These are phyloP conservation scores for Drosophila heteroneura DNA, from an alignment of 2,888 invertebrate species.

Conservation along the genomic window DNA sequence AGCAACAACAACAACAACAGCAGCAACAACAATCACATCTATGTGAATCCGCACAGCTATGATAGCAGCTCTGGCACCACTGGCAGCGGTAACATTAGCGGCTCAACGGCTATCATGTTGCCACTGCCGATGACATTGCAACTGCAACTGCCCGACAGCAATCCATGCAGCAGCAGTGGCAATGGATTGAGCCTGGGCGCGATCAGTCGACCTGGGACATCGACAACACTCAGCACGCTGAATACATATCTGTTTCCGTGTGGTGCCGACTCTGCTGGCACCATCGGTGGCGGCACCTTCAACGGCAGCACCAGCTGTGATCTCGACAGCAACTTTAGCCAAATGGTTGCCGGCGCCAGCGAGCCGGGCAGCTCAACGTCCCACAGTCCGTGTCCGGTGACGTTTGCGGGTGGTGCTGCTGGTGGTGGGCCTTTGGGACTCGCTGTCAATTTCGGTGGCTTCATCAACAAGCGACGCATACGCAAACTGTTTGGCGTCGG, in stretches of 20 bases:
- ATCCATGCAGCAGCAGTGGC: conserved; percentile 37
- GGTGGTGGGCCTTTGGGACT: conserved; percentile 56
- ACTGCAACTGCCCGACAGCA: conserved; percentile 39
- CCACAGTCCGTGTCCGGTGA: conserved; percentile 41
- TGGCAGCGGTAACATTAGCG: conserved; percentile 73
- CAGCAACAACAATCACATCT: conserved; percentile 83
- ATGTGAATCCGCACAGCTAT: conserved; percentile 84
- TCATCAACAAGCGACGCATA: conserved; percentile 81
- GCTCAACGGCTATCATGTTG: conserved; percentile 74
- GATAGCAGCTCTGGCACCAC: conserved; percentile 80
- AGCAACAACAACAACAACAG: conserved; percentile 26
- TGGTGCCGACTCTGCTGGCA: conserved; percentile 78
- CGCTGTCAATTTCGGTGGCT: conserved; percentile 63
- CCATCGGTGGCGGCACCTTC: conserved; percentile 75
- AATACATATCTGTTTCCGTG: conserved; percentile 85
- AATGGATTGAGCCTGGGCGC: conserved; percentile 61
- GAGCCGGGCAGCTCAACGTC: conserved; percentile 56
- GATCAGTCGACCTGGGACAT: conserved; percentile 69
- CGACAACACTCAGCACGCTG: conserved; percentile 83
- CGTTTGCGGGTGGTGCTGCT: not conserved
- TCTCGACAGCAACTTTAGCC: conserved; percentile 84
- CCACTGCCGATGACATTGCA: conserved; percentile 54
- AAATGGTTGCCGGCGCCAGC: conserved; percentile 82
- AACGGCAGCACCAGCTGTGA: conserved; percentile 82
- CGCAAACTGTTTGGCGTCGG: conserved; percentile 79